phyloP scores from a whole-genome alignment of 2,888 invertebrate species.

The Tetramorium bicarinatum region DNA sequence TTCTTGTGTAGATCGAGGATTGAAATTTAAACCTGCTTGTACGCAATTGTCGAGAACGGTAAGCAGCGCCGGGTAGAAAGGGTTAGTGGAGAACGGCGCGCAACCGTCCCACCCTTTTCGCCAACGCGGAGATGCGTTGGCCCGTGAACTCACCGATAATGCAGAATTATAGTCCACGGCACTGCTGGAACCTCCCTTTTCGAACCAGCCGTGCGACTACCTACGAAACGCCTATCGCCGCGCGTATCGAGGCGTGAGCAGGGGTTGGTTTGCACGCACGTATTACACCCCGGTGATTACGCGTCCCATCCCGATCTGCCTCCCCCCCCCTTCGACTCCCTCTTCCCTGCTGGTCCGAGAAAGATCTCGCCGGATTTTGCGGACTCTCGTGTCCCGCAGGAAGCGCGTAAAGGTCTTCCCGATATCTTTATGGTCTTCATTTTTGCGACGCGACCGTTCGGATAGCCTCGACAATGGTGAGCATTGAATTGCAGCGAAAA shows the following conservation, averaged over 20 bases:
- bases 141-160: conserved; percentile 85
- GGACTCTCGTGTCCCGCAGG: neutral
- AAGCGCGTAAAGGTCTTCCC: neutral
- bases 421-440: conserved; percentile 3
- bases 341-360: conserved; percentile 15
- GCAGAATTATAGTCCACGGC: conserved; percentile 82
- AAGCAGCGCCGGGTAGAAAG: conserved; percentile 15
- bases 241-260: conserved; percentile 66
- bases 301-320: neutral
- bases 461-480: neutral
- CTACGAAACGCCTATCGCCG: conserved; percentile 64
- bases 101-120: conserved; percentile 48
- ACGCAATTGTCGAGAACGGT: conserved; percentile 19
- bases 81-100: conserved; percentile 46
- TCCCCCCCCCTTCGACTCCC: neutral
- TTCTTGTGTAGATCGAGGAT: conserved; percentile 4
- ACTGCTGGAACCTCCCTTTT: conserved; percentile 71
- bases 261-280: conserved; percentile 60
- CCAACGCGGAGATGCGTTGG: conserved; percentile 80
- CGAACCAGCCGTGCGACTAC: conserved; percentile 60
- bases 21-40: neutral
- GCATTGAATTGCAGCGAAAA: neutral
- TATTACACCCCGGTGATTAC: conserved; percentile 48
- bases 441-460: neutral
- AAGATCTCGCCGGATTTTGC: conserved; percentile 3